phyloP scores from a whole-genome alignment of 2,888 invertebrate species.

The Tuta absoluta region DNA sequence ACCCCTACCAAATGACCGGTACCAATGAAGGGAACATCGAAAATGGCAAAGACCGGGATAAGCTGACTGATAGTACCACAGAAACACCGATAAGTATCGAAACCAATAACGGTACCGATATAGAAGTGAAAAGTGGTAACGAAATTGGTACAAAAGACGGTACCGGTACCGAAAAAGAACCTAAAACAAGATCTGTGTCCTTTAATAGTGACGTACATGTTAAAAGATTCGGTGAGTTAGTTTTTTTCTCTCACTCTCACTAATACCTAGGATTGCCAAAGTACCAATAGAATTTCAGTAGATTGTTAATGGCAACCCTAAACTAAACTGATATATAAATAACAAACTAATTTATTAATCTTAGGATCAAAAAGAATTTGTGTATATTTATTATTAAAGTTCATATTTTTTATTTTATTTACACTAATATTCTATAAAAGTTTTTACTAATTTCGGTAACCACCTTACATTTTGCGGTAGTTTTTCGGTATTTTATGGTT shows the following conservation, averaged over 20 bases:
- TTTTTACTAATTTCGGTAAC: constrained; percentile 16
- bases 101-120: constrained; percentile 50
- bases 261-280: not conserved
- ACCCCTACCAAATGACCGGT: constrained; percentile 70
- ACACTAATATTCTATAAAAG: not conserved
- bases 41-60: constrained; percentile 69
- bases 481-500: constrained; percentile 15
- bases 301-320: not conserved
- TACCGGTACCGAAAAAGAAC: constrained; percentile 63
- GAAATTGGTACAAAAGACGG: constrained; percentile 46
- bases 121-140: constrained; percentile 54
- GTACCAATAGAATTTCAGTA: not conserved
- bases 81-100: constrained; percentile 34
- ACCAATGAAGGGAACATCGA: constrained; percentile 66
- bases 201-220: constrained; percentile 95
- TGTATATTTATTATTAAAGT: not conserved
- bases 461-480: not conserved
- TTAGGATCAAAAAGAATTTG: too few relatives aligned
- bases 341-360: too few relatives aligned
- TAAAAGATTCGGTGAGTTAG: constrained; percentile 91
- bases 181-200: constrained; percentile 87
- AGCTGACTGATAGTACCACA: constrained; percentile 51
- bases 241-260: constrained; percentile 22
- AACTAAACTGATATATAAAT: not conserved
- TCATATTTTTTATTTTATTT: not conserved